Base-by-base conservation (phyloP, 2,888 invertebrate species). In the Mesorhabditis spiculigera region DNA sequence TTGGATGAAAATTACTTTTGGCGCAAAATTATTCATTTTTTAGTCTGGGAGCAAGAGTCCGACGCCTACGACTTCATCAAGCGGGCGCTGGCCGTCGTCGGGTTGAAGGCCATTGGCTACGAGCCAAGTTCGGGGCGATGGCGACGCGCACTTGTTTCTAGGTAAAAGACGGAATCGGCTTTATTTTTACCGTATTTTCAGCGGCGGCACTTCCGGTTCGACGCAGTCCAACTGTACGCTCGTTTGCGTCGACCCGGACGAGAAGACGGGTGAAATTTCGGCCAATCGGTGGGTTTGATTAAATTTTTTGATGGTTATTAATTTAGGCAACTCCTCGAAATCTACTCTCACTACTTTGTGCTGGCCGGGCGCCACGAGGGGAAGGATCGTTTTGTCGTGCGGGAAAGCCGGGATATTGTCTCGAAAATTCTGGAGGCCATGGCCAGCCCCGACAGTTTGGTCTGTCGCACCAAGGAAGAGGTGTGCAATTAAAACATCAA, bases 331-430 rank as follows among this genome's bases (percentile, higher is more conserved):
- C 58, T 50, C 58, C 58, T 50, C 58, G 58, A 50, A n/a, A 10
- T 50, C n/a, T n/a, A 50, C n/a, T 50, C 58, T 50, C n/a, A 50
- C 58, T 50, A 50, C n/a, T 50, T 50, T 50, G 58, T 50, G 58
- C 58, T 50, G 8, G 58, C 58, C n/a, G 58, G 58, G 8, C 8
- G n/a, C 8, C 58, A 50, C 58, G 58, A 50, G 58, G 58, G 58
- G 1, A 10, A n/a, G n/a, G 58, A 50, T 50, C n/a, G 10, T 10
- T 50, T 50, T 50, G 58, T 50, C n/a, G 58, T 50, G 8, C 58
- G 58, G 1, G 58, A 50, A 3, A 50, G 58, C n/a, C 58, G n/a
- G n/a, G 58, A n/a, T 13, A 50, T 50, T n/a, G 58, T 50, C 3
- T 10, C 8, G 3, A 50, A 50, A n/a, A 50, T 50, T 50, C 58